A percentile compares a stretch with the other conserved stretches of the same genome.
These are phyloP conservation scores for Orthonychiurus folsomi DNA, from an alignment of 2,888 invertebrate genomes.

Conservation along the genomic window DNA sequence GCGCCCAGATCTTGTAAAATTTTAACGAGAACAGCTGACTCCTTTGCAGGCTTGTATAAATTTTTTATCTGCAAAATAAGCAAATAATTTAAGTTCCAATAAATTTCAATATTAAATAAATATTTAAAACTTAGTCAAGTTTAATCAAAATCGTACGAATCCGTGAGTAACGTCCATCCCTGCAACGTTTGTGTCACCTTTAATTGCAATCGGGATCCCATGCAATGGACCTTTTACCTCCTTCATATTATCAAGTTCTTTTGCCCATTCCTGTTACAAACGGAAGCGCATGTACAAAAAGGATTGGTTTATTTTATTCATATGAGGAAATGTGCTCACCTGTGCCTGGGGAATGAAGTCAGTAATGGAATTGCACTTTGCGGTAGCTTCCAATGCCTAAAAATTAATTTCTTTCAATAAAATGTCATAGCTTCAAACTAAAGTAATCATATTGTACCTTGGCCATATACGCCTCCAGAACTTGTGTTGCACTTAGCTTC, in stretches of 20 bases:
- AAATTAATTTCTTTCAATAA: constrained; percentile 9
- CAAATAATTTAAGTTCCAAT: too few relatives aligned
- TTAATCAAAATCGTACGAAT: too few relatives aligned
- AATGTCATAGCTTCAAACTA: constrained; percentile 1
- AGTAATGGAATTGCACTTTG: constrained; percentile 41
- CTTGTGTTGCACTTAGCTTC: constrained; percentile 32
- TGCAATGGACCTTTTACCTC: constrained; percentile 39
- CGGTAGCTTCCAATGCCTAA: constrained; percentile 41
- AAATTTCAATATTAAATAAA: too few relatives aligned
- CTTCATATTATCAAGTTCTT: constrained; percentile 26
- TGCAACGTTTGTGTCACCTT: constrained; percentile 42
- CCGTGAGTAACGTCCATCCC: constrained; percentile 44
- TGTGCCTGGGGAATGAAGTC: constrained; percentile 42
- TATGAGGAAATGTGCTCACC: constrained; percentile 24
- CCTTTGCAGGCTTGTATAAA: constrained; percentile 41
- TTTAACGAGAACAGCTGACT: constrained; percentile 34
- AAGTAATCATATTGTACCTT: constrained; percentile 22
- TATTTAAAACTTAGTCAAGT: too few relatives aligned
- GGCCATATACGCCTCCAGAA: constrained; percentile 35
- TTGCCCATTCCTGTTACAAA: constrained; percentile 28
- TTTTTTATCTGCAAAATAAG: too few relatives aligned
- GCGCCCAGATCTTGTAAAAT: constrained; percentile 34
- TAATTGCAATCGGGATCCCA: constrained; percentile 44
- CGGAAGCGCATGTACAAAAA: too few relatives aligned
- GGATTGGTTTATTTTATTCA: not conserved